These are phyloP conservation scores for Pagetopsis macropterus DNA, from an alignment of 2,797 vertebrate genomes.

Conservation along the genomic window DNA sequence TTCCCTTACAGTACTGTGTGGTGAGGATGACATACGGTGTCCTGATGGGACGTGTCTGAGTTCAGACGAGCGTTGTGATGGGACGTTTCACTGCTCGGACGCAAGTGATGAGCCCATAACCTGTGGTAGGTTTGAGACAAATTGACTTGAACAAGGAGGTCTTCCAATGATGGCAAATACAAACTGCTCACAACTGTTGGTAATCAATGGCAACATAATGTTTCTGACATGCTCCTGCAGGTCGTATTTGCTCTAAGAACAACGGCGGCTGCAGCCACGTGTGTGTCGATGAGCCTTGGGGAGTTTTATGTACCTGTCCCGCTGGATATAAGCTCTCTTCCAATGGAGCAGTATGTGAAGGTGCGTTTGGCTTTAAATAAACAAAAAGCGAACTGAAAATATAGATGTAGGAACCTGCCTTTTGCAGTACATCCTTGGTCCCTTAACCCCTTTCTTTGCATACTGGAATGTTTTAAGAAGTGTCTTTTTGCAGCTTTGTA, in stretches of 20 bases:
- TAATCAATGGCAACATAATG: not conserved
- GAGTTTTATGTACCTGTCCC: constrained; percentile 84
- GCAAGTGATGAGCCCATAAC: constrained; percentile 87
- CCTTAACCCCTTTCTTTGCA: not conserved
- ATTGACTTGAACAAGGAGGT: not conserved
- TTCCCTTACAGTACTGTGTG: constrained; percentile 65
- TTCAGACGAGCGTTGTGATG: constrained; percentile 84
- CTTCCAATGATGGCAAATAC: not conserved
- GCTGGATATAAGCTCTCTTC: constrained; percentile 82
- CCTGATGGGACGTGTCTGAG: constrained; percentile 85
- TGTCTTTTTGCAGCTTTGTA: not conserved
- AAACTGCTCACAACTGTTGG: not conserved
- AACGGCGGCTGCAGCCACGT: constrained; percentile 87
- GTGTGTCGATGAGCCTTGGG: constrained; percentile 84
- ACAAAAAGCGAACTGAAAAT: not conserved
- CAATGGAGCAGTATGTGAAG: constrained; percentile 82
- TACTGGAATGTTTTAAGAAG: not conserved
- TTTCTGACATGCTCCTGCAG: constrained; percentile 59
- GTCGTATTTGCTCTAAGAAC: constrained; percentile 80
- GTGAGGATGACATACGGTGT: constrained; percentile 70
- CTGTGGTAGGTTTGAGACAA: constrained; percentile 67
- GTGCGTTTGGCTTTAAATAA: constrained; percentile 61
- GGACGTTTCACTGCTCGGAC: constrained; percentile 83
- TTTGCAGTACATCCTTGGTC: not conserved
- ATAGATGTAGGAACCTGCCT: not conserved